Percentiles rank a stretch among this genome's conserved stretches.
Evolutionary conservation across 2,888 invertebrate species (phyloP).

Genomic region (Pollenia angustigena): DNA sequence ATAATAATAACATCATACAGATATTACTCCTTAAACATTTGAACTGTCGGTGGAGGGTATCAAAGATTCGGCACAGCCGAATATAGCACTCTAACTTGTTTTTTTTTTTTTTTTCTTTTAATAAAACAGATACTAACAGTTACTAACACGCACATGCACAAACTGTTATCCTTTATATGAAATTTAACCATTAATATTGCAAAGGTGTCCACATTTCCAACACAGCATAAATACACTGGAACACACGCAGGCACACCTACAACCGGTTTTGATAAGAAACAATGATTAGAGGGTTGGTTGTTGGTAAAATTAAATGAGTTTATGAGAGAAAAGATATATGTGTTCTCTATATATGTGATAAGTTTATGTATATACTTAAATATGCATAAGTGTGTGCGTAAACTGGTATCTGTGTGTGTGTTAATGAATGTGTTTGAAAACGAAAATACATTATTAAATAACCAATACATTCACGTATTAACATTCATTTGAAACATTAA

Average conservation of each 20-base stretch:
- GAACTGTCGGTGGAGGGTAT: too few relatives aligned
- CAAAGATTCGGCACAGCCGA: too few relatives aligned
- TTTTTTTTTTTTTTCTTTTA: too few relatives aligned
- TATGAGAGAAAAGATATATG: neutral
- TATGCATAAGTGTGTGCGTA: neutral
- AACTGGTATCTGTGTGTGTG: neutral
- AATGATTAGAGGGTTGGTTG: constrained; percentile 17
- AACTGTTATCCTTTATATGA: constrained; percentile 19
- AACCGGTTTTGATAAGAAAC: constrained; percentile 2
- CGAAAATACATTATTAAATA: constrained; percentile 20
- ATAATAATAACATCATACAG: too few relatives aligned
- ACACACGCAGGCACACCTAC: neutral
- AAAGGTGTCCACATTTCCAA: neutral
- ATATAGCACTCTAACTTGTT: too few relatives aligned
- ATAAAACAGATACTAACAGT: neutral
- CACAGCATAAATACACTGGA: neutral
- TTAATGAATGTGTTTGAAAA: neutral
- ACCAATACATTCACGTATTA: neutral
- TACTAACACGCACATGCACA: neutral
- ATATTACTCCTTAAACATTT: too few relatives aligned
- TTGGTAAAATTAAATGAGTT: neutral
- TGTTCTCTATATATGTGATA: too few relatives aligned
- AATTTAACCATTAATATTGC: constrained; percentile 2
- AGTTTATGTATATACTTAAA: too few relatives aligned
- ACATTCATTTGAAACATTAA: neutral